These are phyloP conservation scores for Gari tellinella DNA, from an alignment of 2,888 invertebrate genomes.

Conservation along the genomic window DNA sequence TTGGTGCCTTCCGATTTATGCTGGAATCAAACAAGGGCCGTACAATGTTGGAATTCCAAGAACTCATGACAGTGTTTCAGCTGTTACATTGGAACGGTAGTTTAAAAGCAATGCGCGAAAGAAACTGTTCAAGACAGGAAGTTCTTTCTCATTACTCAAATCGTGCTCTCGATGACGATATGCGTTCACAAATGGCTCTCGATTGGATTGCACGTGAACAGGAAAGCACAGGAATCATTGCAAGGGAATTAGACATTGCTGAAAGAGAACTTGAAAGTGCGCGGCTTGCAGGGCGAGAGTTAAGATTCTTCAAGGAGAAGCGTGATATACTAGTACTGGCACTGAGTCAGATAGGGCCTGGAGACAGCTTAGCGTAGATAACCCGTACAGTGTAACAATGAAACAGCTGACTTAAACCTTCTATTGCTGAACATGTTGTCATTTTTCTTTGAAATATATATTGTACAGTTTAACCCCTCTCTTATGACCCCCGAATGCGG, in stretches of 20 bases:
- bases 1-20: conserved; percentile 89
- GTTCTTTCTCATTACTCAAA: conserved; percentile 95
- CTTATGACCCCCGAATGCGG: too few relatives aligned
- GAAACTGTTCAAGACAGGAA: conserved; percentile 97
- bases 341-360: conserved; percentile 89
- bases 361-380: conserved; percentile 75
- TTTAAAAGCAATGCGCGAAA: conserved; percentile 96
- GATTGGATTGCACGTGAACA: conserved; percentile 94
- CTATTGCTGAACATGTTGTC: too few relatives aligned
- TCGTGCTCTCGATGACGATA: conserved; percentile 95
- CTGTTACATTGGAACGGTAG: conserved; percentile 98
- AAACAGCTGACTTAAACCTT: too few relatives aligned
- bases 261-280: conserved; percentile 94
- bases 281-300: conserved; percentile 93
- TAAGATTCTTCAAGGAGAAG: conserved; percentile 97
- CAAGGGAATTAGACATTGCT: conserved; percentile 92
- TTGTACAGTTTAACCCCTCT: too few relatives aligned
- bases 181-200: conserved; percentile 96
- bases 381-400: too few relatives aligned
- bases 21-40: conserved; percentile 89
- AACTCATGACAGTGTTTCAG: conserved; percentile 98
- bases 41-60: conserved; percentile 98
- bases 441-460: too few relatives aligned
- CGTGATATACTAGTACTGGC: conserved; percentile 96
- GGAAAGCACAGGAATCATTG: conserved; percentile 89